Evolutionary conservation across 2,113 vertebrate genomes (phyloP), one percentile per base, ranked within the genome.

Genomic region (Apeltes quadracus): DNA sequence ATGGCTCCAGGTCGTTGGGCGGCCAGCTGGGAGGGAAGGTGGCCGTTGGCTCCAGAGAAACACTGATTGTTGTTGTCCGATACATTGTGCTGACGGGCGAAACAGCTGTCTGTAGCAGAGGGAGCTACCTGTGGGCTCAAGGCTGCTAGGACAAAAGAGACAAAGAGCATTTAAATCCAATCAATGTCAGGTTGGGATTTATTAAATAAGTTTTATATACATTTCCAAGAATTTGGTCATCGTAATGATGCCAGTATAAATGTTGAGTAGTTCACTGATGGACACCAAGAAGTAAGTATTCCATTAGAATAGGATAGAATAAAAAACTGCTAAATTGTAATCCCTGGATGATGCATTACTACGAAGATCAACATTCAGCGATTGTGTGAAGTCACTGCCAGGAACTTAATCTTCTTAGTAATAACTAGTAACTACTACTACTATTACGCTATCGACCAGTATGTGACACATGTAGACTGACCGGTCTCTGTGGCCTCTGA

Each of bases 31-130:
- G 95, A 93, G 56, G 96, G 91, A 34, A 94, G 72, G 90, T 93
- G 96, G 7, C 96, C 96, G 25, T 94, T 97, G 86, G 93, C 82
- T 54, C 90, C 95, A 32, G 96, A 93, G 51, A 98, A 95, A 93
- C 96, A 96, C 89, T 98, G 97, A 89, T 96, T 97, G 88, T 98
- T 98, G 77, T 96, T 97, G 89, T 99, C 97, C 0, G 96, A 97
- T 70, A 92, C 83, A 55, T 95, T 96, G 90, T 97, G 95, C 65
- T 96, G 97, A 86, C 95, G 95, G 15, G 95, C 92, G 85, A 99
- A 98, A 84, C 94, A 95, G 56, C 95, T 93, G 76, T 99, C 97
- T 32, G 93, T 87, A 7, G 95, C 54, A 14, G 95, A 94, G 13
- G 96, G 89, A 72, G 89, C 93, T 36, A 92, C 86, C 77, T 95